Conservation (phyloP, 2,113 vertebrate species). For the Progne subis region DNA sequence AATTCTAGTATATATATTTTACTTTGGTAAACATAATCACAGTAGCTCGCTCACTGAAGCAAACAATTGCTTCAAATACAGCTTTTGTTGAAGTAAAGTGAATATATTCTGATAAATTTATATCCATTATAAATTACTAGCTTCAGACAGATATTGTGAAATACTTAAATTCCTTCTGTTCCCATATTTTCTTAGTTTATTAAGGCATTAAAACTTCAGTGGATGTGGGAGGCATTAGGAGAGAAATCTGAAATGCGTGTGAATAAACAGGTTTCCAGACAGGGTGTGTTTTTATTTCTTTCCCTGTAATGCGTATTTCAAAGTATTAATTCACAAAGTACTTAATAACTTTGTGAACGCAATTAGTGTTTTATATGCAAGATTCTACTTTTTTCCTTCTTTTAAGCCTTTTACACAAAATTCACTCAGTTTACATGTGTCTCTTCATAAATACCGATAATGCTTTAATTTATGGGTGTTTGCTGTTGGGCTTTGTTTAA, state of each 20-base stretch:
- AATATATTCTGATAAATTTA: not conserved
- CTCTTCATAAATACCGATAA: constrained; percentile 61
- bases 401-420: not conserved
- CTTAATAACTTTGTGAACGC: not conserved
- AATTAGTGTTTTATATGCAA: not conserved
- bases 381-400: not conserved
- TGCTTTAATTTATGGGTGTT: constrained; percentile 66
- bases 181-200: not conserved
- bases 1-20: not conserved
- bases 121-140: not conserved
- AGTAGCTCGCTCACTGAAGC: not conserved
- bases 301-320: not conserved
- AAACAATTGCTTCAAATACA: not conserved
- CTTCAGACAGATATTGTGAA: not conserved
- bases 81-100: not conserved
- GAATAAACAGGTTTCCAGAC: not conserved
- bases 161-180: not conserved
- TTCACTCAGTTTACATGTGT: not conserved
- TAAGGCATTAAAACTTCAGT: not conserved
- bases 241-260: not conserved
- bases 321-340: not conserved
- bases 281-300: not conserved
- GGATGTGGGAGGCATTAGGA: not conserved
- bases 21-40: not conserved
- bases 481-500: constrained; percentile 73